Conservation (phyloP, 2,888 invertebrate genomes). For the Chrysina gloriosa region DNA sequence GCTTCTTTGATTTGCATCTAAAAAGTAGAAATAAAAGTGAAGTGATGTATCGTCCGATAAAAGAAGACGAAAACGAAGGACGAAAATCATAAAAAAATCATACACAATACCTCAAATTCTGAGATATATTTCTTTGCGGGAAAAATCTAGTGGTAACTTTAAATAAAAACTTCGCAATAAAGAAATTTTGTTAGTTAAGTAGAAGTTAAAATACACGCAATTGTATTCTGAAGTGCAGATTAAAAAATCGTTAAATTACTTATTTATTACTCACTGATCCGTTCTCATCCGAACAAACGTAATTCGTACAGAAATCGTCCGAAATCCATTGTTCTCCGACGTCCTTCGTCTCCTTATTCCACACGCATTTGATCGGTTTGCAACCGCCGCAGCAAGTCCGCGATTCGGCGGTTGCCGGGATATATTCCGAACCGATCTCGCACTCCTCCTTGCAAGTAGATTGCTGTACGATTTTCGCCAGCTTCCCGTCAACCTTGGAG, state of each 20-base stretch:
- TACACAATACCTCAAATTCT: neutral
- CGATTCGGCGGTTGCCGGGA: constrained; percentile 57
- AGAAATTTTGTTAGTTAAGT: too few species aligned
- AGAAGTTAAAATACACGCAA: neutral
- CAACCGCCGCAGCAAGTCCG: constrained; percentile 75
- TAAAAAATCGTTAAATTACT: neutral
- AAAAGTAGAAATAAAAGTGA: constrained; percentile 13
- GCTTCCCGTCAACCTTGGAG: constrained; percentile 63
- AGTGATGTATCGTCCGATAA: too few species aligned
- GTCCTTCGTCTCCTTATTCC: constrained; percentile 64
- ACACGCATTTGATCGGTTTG: constrained; percentile 68
- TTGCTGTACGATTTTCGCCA: constrained; percentile 68
- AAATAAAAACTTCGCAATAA: too few species aligned
- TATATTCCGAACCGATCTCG: constrained; percentile 70
- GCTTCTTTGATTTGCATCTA: constrained; percentile 71
- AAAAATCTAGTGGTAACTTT: too few species aligned
- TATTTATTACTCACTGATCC: constrained; percentile 60
- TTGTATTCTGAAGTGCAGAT: neutral
- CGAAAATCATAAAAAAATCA: neutral
- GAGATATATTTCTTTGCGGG: too few species aligned
- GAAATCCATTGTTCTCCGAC: constrained; percentile 73
- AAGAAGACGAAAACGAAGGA: too few species aligned
- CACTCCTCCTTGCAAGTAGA: constrained; percentile 69
- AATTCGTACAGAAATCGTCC: constrained; percentile 72
- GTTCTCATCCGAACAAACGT: constrained; percentile 69